A percentile compares a stretch with the other conserved stretches of the same genome.
These are phyloP conservation scores for Flabesymbios commensalis DNA, from an alignment of 2,888 invertebrate species.

Conservation along the genomic window DNA sequence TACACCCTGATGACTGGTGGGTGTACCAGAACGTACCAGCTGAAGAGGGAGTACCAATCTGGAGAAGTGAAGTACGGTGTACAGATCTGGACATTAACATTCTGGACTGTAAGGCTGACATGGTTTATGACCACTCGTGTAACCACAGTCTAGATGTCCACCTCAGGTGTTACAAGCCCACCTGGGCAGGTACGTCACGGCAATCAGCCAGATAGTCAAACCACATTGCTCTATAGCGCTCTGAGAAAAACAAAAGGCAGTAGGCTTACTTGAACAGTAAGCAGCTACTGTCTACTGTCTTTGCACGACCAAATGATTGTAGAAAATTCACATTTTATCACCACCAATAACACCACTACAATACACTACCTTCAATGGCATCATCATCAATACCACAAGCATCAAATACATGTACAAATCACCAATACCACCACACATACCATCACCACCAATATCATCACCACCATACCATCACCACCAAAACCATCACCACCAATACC, in stretches of 20 bases:
- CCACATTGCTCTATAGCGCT: no score
- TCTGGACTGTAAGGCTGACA: constrained; percentile 76
- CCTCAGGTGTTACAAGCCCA: constrained; percentile 58
- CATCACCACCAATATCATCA: no score
- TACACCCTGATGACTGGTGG: constrained; percentile 91
- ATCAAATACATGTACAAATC: no score
- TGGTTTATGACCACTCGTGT: constrained; percentile 73
- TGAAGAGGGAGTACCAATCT: constrained; percentile 66
- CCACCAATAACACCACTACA: neutral
- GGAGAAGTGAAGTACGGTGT: constrained; percentile 81
- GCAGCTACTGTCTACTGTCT: neutral
- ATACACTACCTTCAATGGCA: no score
- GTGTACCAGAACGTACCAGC: constrained; percentile 10
- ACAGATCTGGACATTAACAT: constrained; percentile 88
- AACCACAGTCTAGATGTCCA: constrained; percentile 52
- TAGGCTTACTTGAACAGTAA: no score
- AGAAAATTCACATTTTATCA: neutral
- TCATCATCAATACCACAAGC: no score
- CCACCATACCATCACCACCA: no score
- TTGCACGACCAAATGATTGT: neutral
- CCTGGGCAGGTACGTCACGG: constrained; percentile 61
- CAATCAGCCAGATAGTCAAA: neutral
- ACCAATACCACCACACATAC: no score
- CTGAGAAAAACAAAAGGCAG: no score
- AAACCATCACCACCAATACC: no score